These are phyloP conservation scores for Tychaedon coryphoeus DNA, from an alignment of 2,113 vertebrate species.

Conservation along the genomic window DNA sequence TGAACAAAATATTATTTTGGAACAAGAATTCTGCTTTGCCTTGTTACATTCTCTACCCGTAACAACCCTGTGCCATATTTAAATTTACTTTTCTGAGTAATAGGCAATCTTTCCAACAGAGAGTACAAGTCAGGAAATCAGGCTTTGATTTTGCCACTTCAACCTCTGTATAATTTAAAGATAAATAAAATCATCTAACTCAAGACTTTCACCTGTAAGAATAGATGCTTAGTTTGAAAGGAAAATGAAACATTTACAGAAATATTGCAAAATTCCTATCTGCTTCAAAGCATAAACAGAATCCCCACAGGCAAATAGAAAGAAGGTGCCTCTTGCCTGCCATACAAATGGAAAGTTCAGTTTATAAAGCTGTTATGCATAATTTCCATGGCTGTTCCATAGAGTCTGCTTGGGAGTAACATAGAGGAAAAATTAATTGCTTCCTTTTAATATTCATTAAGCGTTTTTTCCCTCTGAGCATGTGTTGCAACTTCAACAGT, in stretches of 20 bases:
- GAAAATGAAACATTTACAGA: background rate
- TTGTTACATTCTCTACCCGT: background rate
- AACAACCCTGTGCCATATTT: background rate
- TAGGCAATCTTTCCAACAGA: background rate
- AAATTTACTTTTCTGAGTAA: background rate
- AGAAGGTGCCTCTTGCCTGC: background rate
- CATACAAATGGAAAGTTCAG: background rate
- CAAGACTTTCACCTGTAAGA: background rate
- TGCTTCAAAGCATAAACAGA: background rate
- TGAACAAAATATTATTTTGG: background rate
- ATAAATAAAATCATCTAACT: background rate
- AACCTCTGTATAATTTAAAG: background rate
- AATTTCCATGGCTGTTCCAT: slow-evolving; percentile 1
- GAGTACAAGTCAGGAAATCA: background rate
- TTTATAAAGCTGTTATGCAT: background rate
- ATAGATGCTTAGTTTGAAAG: background rate
- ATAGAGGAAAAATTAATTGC: background rate
- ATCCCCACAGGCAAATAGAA: background rate
- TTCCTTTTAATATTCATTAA: slow-evolving; percentile 28
- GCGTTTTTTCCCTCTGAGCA: background rate
- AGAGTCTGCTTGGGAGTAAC: background rate
- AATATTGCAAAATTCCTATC: background rate
- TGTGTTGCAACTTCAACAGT: background rate
- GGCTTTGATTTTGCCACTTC: background rate
- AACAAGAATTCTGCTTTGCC: background rate